phyloP scores from a whole-genome alignment of 1,140 invertebrate species.

The Procambarus virginalis region DNA sequence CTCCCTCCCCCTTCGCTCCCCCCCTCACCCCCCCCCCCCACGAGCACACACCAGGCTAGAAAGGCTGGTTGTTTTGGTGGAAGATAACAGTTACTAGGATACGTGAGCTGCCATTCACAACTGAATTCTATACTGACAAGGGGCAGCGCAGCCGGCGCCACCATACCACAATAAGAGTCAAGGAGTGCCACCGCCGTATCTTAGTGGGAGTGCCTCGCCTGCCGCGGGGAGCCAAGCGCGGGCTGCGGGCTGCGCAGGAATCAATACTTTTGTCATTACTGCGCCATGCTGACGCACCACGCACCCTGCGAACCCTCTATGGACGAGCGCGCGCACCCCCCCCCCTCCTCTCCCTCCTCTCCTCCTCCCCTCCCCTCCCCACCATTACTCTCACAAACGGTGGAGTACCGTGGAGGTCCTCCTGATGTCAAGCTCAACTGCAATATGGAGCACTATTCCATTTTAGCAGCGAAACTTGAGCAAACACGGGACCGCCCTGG shows the following conservation, averaged over 20 bases:
- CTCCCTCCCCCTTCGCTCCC: no score
- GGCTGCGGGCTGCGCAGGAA: slow-evolving; percentile 55
- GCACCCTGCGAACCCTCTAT: slow-evolving; percentile 39
- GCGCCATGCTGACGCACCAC: slow-evolving; percentile 51
- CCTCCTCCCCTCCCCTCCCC: no score
- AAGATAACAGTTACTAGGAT: neutral
- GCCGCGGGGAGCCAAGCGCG: slow-evolving; percentile 22
- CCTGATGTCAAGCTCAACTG: no score
- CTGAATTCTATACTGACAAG: no score
- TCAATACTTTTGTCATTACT: slow-evolving; percentile 48
- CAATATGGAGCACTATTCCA: no score
- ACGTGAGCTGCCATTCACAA: neutral
- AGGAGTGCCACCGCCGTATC: neutral
- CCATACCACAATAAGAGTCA: neutral
- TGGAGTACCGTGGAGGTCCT: no score
- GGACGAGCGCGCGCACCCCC: neutral
- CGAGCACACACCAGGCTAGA: neutral
- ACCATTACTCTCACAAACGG: no score
- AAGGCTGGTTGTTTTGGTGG: neutral
- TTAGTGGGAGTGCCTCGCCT: neutral
- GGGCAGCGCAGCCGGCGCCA: no score
- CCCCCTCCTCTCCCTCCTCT: no score
- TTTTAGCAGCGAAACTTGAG: no score
- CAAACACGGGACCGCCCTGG: no score
- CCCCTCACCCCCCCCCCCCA: neutral